A percentile compares a stretch with the other conserved stretches of the same genome.
Conservation (phyloP, 53 echinoderm and acorn worm species). For the Patiria pectinifera region DNA sequence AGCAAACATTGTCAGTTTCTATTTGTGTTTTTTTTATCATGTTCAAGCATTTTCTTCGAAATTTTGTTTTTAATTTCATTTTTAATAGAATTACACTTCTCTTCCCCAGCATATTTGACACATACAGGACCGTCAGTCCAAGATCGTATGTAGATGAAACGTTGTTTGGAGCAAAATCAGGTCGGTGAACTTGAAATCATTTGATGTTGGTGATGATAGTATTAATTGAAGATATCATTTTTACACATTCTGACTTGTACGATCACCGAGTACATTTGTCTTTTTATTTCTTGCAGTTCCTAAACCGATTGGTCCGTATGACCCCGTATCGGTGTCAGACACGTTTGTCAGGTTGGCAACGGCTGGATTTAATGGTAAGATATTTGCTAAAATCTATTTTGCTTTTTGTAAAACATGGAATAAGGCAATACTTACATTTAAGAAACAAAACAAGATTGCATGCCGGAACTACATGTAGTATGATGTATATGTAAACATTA, state of each 20-base stretch:
- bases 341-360: constrained; percentile 70
- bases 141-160: constrained; percentile 82
- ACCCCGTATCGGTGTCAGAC: constrained; percentile 70
- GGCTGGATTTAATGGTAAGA: constrained; percentile 81
- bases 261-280: background rate
- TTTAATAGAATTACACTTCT: background rate
- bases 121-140: constrained; percentile 89
- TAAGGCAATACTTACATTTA: background rate
- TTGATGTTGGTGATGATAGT: background rate
- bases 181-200: constrained; percentile 58
- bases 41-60: background rate
- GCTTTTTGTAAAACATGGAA: background rate
- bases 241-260: background rate
- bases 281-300: constrained; percentile 68
- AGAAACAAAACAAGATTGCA: no score
- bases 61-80: background rate
- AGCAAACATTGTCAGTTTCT: no score
- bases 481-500: no score
- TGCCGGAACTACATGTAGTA: no score
- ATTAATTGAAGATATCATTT: no score
- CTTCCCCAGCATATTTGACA: constrained; percentile 80
- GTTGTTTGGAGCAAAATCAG: constrained; percentile 73
- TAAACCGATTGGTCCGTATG: constrained; percentile 63
- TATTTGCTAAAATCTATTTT: background rate
- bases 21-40: background rate